Evolutionary conservation across 1,140 invertebrate genomes (phyloP).

Genomic region (Drosophila pandora): DNA sequence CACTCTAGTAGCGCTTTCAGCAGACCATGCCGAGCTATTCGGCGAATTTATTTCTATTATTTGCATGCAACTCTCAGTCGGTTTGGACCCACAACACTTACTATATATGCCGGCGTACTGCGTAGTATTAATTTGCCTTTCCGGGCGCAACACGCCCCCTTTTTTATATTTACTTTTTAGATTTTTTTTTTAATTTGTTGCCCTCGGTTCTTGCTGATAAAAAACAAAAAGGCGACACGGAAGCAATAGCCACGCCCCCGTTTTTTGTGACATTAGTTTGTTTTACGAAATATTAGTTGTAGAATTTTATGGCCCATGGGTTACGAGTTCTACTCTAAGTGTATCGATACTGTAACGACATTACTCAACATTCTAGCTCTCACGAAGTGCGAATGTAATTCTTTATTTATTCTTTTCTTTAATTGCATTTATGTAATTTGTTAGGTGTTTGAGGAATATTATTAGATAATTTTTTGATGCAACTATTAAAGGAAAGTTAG

Average conservation of each 20-base stretch:
- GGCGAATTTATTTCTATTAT: slow-evolving; percentile 45
- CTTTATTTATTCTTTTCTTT: slow-evolving; percentile 5
- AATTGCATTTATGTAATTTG: slow-evolving; percentile 12
- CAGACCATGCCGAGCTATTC: slow-evolving; percentile 35
- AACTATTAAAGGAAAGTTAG: too few relatives aligned
- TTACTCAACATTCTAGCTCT: slow-evolving; percentile 6
- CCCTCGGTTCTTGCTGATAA: slow-evolving; percentile 10
- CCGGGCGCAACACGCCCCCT: slow-evolving; percentile 40
- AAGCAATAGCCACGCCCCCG: slow-evolving; percentile 59
- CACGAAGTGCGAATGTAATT: not conserved
- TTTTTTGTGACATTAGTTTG: slow-evolving; percentile 19
- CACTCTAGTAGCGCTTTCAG: slow-evolving; percentile 8
- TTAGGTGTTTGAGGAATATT: too few relatives aligned
- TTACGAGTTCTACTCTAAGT: not conserved
- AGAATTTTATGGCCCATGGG: slow-evolving; percentile 6
- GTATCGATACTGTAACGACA: not conserved
- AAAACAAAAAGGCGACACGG: slow-evolving; percentile 60
- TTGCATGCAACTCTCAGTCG: slow-evolving; percentile 47
- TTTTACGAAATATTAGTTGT: slow-evolving; percentile 10
- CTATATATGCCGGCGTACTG: slow-evolving; percentile 38
- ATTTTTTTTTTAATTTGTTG: not conserved
- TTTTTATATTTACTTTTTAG: slow-evolving; percentile 7
- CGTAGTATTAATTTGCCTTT: slow-evolving; percentile 32
- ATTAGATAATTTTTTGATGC: too few relatives aligned
- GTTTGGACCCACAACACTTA: slow-evolving; percentile 8